A percentile compares a stretch with the other conserved stretches of the same genome.
These are phyloP conservation scores for Noctua fimbriata DNA, from an alignment of 2,888 invertebrate species.

Conservation along the genomic window DNA sequence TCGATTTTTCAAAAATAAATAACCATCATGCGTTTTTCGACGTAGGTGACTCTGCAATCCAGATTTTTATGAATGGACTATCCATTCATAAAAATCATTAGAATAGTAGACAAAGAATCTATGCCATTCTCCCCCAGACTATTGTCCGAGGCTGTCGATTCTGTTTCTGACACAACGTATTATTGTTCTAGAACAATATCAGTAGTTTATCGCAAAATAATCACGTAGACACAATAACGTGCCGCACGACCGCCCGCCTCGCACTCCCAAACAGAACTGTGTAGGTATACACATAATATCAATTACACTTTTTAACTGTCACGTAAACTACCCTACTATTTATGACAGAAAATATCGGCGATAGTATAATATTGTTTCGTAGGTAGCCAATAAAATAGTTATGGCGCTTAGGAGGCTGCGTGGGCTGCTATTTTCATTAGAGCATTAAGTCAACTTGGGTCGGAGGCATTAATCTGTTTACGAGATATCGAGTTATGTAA, in stretches of 20 bases:
- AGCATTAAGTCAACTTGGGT: slow-evolving; percentile 81
- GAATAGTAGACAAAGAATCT: slow-evolving; percentile 1
- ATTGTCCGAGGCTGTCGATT: slow-evolving; percentile 17
- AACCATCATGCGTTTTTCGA: no score
- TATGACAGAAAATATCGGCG: slow-evolving; percentile 72
- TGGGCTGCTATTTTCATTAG: slow-evolving; percentile 80
- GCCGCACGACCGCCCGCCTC: slow-evolving; percentile 42
- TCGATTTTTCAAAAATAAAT: neutral
- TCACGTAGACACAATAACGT: slow-evolving; percentile 53
- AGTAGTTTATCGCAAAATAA: slow-evolving; percentile 55
- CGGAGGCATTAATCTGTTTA: slow-evolving; percentile 84
- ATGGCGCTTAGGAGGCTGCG: slow-evolving; percentile 67
- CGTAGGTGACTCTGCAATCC: no score
- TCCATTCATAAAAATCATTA: neutral
- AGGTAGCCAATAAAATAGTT: slow-evolving; percentile 77
- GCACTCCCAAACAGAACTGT: slow-evolving; percentile 26
- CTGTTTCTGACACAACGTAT: slow-evolving; percentile 37
- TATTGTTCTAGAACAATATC: slow-evolving; percentile 49
- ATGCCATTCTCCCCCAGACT: slow-evolving; percentile 10
- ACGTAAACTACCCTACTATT: slow-evolving; percentile 68
- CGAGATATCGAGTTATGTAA: slow-evolving; percentile 82
- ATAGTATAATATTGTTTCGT: slow-evolving; percentile 73
- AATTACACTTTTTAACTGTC: slow-evolving; percentile 54
- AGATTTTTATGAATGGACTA: no score
- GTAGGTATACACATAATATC: slow-evolving; percentile 33